These are phyloP conservation scores for Penaeus monodon DNA, from an alignment of 2,888 invertebrate species.

Conservation along the genomic window DNA sequence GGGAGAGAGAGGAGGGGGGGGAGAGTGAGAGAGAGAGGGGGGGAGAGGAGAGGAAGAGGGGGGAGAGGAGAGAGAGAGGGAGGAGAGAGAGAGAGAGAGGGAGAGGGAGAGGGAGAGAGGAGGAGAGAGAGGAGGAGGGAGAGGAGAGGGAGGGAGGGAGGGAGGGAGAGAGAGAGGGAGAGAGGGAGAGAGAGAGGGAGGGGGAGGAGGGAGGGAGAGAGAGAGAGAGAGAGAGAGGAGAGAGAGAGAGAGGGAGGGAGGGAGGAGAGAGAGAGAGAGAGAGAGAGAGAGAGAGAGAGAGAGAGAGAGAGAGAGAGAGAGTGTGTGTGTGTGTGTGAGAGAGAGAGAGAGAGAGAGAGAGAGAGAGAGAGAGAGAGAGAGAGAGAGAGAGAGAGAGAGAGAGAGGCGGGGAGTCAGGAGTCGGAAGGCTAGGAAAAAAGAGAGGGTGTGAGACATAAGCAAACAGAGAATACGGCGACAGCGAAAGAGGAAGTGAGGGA, in stretches of 20 bases:
- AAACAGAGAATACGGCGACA: neutral
- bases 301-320: neutral
- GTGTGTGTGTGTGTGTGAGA: too few species aligned
- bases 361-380: too few species aligned
- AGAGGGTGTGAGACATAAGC: neutral
- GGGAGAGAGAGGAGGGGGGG: too few species aligned
- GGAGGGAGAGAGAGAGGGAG: too few species aligned
- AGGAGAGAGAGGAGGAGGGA: too few species aligned
- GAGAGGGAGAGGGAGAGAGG: too few species aligned
- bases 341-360: neutral
- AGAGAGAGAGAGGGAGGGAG: neutral
- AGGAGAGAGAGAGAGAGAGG: too few species aligned
- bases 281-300: too few species aligned
- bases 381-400: too few species aligned
- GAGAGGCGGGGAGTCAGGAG: neutral
- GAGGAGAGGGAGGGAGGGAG: neutral
- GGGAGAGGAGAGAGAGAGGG: too few species aligned
- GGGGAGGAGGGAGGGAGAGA: too few species aligned
- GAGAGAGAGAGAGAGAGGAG: neutral
- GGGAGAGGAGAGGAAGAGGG: too few species aligned
- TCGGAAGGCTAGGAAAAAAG: neutral
- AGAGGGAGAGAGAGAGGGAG: neutral
- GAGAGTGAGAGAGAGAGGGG: accelerated
- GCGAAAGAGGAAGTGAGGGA: neutral
- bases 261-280: neutral